phyloP scores from a whole-genome alignment of 2,113 vertebrate genomes.

The Aptenodytes forsteri region DNA sequence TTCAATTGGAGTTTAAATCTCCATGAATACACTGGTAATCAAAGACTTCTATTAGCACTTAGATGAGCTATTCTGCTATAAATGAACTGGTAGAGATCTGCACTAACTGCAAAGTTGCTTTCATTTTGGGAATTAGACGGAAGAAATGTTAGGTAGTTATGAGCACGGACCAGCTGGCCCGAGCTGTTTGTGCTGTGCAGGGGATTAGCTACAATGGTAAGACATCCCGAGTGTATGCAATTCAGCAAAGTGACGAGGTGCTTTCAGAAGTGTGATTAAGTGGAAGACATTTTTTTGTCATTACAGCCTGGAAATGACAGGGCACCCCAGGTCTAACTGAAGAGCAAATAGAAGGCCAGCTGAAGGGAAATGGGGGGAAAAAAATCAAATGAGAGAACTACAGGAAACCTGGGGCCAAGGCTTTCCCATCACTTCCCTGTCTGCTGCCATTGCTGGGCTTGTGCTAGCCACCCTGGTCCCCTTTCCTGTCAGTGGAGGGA shows the following conservation, averaged over 20 bases:
- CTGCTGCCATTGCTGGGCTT: not conserved
- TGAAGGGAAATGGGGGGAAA: not conserved
- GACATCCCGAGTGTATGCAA: not conserved
- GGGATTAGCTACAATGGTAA: not conserved
- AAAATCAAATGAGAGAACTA: not conserved
- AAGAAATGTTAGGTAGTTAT: not conserved
- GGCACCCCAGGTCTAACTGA: not conserved
- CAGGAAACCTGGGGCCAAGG: not conserved
- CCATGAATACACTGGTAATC: slow-evolving; percentile 19
- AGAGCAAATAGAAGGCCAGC: not conserved
- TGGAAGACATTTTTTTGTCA: not conserved
- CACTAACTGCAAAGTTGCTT: slow-evolving; percentile 13
- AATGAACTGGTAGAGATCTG: not conserved
- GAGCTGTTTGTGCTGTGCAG: not conserved
- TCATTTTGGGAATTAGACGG: not conserved
- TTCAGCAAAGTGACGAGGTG: not conserved
- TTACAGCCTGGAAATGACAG: not conserved
- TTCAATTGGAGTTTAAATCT: slow-evolving; percentile 33
- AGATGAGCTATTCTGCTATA: slow-evolving; percentile 27
- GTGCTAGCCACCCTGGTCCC: not conserved
- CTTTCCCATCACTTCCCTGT: not conserved
- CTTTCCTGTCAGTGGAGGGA: not conserved
- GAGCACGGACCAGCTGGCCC: slow-evolving; percentile 11
- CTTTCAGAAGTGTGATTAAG: slow-evolving; percentile 14
- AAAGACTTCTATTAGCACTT: slow-evolving; percentile 22